Percentiles rank a stretch among this genome's conserved stretches.
Evolutionary conservation across 2,888 invertebrate genomes (phyloP).

Genomic region (Meteorus cinctellus): DNA sequence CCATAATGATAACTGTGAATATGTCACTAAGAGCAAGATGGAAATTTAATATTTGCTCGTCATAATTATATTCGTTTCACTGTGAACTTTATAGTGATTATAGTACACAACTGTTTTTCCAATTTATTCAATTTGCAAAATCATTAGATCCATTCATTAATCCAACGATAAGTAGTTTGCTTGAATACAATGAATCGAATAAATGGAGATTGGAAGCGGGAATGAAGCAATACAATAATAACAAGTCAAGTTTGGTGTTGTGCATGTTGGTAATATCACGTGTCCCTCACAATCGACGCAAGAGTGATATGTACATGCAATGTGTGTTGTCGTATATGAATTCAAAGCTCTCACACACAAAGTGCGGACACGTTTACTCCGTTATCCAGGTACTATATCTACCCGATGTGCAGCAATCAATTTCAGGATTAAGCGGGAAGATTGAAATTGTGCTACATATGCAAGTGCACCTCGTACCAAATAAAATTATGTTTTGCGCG

Average conservation of each 20-base stretch:
- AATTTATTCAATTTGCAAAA: too few species aligned
- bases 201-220: slow-evolving; percentile 48
- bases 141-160: too few species aligned
- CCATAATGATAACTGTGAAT: too few species aligned
- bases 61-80: too few species aligned
- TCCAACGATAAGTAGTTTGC: too few species aligned
- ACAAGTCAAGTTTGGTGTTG: slow-evolving; percentile 46
- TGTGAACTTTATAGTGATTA: too few species aligned
- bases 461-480: neutral
- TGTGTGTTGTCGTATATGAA: neutral
- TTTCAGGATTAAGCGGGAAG: slow-evolving; percentile 12
- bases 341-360: neutral
- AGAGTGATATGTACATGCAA: slow-evolving; percentile 4
- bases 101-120: too few species aligned
- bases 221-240: slow-evolving; percentile 45
- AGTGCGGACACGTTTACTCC: slow-evolving; percentile 18
- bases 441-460: neutral
- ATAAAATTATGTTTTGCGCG: neutral
- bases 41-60: too few species aligned
- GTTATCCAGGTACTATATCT: slow-evolving; percentile 41
- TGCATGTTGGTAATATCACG: slow-evolving; percentile 53
- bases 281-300: slow-evolving; percentile 31
- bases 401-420: slow-evolving; percentile 30
- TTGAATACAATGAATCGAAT: neutral
- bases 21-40: too few species aligned